Evolutionary conservation across 1,140 invertebrate genomes (phyloP), one percentile per base, ranked within the genome.

Genomic region (Drosophila bocki): DNA sequence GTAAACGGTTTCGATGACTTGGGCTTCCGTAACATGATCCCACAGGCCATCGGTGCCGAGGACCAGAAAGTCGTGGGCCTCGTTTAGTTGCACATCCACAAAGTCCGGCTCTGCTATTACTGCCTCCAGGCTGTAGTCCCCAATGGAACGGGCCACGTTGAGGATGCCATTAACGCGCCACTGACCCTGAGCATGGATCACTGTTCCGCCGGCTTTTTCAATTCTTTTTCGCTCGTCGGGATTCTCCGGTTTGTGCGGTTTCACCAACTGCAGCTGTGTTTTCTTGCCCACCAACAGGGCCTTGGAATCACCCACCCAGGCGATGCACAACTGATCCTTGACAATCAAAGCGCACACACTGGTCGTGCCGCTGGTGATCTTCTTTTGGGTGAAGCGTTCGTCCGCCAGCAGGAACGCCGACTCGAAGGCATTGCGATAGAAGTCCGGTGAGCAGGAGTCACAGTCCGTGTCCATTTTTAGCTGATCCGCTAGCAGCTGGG

Each of bases 241-340:
- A 7, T 71, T 53, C 41, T 92, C 91, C 1, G 98, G 97, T 93
- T 97, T 98, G 93, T 99, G 98, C 58, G 98, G 96, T 69, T 95
- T 95, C 48, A 98, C 98, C 67, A 99, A 94, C 78, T 92, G 91
- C 42, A 92, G 45, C 26, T 83, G 83, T 0, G 74, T 81, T 7
- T 78, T 57, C 22, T 96, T 93, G 87, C 95, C 95, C 8, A 97
- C 96, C 22, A 99, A 93, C 58, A 97, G 93, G 29, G 97, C 98
- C 93, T 98, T 96, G 15, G 98, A 99, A 94, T 99, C 98, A 22
- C 98, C 98, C 15, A 96, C 95, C 98, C 98, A 99, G 9, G 97
- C 97, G 50, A 98, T 94, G 84, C 97, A 96, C 57, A 99, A 95
- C 59, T 94, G 94, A 82, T 95, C 94, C 65, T 96, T 44, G 15